Percentiles rank a stretch among this genome's conserved stretches.
These are phyloP conservation scores for Aleiodes alternator DNA, from an alignment of 2,888 invertebrate genomes.

Conservation along the genomic window DNA sequence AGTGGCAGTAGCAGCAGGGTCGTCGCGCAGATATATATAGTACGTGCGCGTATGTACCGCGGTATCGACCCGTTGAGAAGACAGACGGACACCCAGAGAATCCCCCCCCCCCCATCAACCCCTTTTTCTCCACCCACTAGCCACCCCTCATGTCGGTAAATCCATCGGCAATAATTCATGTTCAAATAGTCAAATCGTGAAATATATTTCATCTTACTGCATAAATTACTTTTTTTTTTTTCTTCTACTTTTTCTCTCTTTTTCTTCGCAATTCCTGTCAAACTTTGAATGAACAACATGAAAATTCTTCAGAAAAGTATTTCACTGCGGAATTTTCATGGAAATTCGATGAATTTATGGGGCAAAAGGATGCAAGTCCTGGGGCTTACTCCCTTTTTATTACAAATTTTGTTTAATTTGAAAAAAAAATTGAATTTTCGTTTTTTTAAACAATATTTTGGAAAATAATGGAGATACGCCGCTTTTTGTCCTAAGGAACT, in stretches of 20 bases:
- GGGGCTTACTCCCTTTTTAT: no score
- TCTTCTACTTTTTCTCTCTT: not conserved
- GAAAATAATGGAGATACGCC: no score
- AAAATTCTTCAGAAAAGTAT: no score
- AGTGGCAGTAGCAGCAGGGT: slow-evolving; percentile 26
- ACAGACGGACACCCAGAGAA: slow-evolving; percentile 49
- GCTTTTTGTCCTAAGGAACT: no score
- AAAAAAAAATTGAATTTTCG: no score
- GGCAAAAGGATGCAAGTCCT: no score
- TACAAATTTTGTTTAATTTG: no score
- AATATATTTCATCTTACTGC: slow-evolving; percentile 43
- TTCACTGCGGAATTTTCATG: no score
- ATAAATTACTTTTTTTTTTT: slow-evolving; percentile 10
- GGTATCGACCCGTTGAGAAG: slow-evolving; percentile 62
- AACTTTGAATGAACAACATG: no score
- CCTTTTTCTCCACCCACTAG: slow-evolving; percentile 35
- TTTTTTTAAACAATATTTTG: no score
- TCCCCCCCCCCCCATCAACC: not conserved
- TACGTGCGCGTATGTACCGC: slow-evolving; percentile 52
- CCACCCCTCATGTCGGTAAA: slow-evolving; percentile 5
- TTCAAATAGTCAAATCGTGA: slow-evolving; percentile 45
- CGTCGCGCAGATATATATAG: slow-evolving; percentile 37
- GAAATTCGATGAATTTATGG: no score
- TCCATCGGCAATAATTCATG: slow-evolving; percentile 26
- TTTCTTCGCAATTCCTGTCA: not conserved